Percentiles rank a stretch among this genome's conserved stretches.
Evolutionary conservation across 2,113 vertebrate genomes (phyloP).

Genomic region (Xiphorhynchus elegans): DNA sequence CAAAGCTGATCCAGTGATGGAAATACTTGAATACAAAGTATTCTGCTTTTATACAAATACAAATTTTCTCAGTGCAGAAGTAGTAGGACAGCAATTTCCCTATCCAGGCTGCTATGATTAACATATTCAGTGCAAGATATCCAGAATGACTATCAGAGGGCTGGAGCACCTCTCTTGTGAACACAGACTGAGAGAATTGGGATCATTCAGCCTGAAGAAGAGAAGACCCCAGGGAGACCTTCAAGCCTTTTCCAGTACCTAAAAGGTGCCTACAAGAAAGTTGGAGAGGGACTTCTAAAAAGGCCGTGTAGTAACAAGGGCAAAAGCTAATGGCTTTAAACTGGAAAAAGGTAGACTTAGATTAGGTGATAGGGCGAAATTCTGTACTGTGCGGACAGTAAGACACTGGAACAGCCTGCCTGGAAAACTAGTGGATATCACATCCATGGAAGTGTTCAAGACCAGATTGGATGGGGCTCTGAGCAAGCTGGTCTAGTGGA

Average conservation of each 20-base stretch:
- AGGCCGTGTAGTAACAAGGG: no score
- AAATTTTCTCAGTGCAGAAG: neutral
- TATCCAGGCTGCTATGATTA: neutral
- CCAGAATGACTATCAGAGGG: neutral
- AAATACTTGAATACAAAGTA: neutral
- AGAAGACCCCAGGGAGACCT: neutral
- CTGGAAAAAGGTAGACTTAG: neutral
- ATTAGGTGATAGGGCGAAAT: neutral
- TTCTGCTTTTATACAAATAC: neutral
- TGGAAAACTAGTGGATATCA: neutral
- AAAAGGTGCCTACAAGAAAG: neutral
- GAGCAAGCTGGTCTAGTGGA: neutral
- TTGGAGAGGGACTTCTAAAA: neutral
- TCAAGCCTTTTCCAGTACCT: neutral
- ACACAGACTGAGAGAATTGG: neutral
- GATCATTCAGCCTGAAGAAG: neutral
- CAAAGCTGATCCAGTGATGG: neutral
- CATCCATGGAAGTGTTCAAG: neutral
- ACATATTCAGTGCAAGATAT: neutral
- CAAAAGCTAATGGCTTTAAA: neutral
- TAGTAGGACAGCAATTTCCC: neutral
- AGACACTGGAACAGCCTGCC: neutral
- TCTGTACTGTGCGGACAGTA: neutral
- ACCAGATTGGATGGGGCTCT: neutral
- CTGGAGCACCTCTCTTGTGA: neutral